phyloP scores from a whole-genome alignment of 1,140 invertebrate species.

The Achroia grisella region DNA sequence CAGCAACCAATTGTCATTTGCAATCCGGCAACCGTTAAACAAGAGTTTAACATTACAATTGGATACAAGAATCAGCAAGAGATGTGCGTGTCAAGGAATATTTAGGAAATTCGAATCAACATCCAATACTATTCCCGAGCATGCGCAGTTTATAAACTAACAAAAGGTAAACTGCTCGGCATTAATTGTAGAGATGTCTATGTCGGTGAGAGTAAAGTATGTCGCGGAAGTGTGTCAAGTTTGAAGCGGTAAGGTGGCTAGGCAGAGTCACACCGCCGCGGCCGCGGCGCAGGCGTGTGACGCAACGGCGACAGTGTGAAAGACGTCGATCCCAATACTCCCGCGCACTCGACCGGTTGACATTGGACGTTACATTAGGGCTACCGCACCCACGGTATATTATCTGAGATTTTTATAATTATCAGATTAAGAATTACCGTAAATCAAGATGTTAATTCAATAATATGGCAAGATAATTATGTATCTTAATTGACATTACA shows the following conservation, averaged over 20 bases:
- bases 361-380: slow-evolving; percentile 19
- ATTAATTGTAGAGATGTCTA: neutral
- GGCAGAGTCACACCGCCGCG: neutral
- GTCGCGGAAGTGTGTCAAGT: slow-evolving; percentile 47
- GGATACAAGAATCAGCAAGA: too few relatives aligned
- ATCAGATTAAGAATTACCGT: too few relatives aligned
- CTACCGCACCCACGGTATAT: slow-evolving; percentile 3
- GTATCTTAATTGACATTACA: too few relatives aligned
- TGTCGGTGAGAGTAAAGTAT: slow-evolving; percentile 18
- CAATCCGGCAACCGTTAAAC: too few relatives aligned
- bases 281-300: slow-evolving; percentile 8
- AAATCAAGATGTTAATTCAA: too few relatives aligned
- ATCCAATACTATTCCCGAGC: neutral
- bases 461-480: too few relatives aligned
- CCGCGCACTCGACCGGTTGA: slow-evolving; percentile 11
- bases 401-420: too few relatives aligned
- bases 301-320: slow-evolving; percentile 22
- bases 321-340: too few relatives aligned
- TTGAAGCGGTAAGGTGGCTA: slow-evolving; percentile 12
- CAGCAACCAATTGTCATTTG: too few relatives aligned
- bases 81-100: too few relatives aligned
- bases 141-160: neutral
- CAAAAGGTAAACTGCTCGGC: neutral
- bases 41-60: too few relatives aligned
- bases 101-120: too few relatives aligned